phyloP scores from a whole-genome alignment of 2,888 invertebrate species.

The Cantharis flavilabris region DNA sequence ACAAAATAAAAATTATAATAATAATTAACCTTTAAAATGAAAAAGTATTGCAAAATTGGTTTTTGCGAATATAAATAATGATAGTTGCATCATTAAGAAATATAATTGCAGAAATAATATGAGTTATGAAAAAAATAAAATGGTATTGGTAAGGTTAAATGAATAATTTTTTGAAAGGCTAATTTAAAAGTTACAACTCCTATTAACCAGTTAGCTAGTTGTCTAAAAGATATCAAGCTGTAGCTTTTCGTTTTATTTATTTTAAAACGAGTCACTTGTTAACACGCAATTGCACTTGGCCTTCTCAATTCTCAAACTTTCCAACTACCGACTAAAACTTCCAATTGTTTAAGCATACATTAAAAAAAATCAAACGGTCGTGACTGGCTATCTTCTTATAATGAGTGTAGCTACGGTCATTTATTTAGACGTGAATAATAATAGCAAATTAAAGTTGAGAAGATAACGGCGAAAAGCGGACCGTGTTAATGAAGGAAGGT shows the following conservation, averaged over 20 bases:
- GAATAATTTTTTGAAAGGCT: background rate
- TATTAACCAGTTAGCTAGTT: constrained; percentile 2
- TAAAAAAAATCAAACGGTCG: constrained; percentile 35
- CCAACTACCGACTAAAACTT: constrained; percentile 26
- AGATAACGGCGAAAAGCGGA: constrained; percentile 38
- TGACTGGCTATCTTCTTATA: constrained; percentile 40
- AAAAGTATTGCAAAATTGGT: background rate
- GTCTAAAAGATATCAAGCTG: constrained; percentile 1
- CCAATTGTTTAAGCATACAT: constrained; percentile 27
- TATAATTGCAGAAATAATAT: background rate
- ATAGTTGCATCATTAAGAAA: background rate
- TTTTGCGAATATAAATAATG: background rate
- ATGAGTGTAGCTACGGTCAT: constrained; percentile 40
- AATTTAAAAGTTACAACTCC: background rate
- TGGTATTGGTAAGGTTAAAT: background rate
- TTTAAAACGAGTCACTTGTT: constrained; percentile 18
- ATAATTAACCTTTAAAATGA: background rate
- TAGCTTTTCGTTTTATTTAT: constrained; percentile 8
- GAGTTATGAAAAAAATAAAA: background rate
- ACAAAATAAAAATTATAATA: background rate
- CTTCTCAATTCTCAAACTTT: constrained; percentile 12
- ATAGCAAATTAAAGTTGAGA: constrained; percentile 45
- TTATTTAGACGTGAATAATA: constrained; percentile 46
- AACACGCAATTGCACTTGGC: constrained; percentile 21
- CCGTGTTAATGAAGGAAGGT: constrained; percentile 44